Percentiles rank a stretch among this genome's conserved stretches.
Conservation (phyloP, 1,140 invertebrate species). For the Lasaia peninsularis region DNA sequence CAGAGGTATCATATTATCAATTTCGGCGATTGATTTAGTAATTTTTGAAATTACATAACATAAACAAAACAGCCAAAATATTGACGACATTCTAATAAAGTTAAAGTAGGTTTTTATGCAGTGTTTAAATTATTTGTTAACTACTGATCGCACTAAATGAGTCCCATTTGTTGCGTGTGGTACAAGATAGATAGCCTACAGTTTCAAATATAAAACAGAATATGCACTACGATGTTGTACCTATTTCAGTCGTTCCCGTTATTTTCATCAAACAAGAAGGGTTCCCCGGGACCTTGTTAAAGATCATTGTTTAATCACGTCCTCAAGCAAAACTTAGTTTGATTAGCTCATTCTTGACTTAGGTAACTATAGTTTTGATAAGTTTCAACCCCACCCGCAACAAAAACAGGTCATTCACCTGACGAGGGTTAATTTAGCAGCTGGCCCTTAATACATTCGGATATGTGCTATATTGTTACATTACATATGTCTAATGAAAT, state of each 20-base stretch:
- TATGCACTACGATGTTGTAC: background rate
- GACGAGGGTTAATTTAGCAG: background rate
- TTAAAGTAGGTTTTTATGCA: no score
- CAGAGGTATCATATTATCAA: no score
- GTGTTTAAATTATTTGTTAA: no score
- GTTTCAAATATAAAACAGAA: no score
- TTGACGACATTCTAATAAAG: no score
- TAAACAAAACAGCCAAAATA: no score
- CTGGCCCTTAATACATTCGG: background rate
- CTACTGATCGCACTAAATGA: no score
- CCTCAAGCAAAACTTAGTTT: background rate
- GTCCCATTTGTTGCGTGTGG: no score
- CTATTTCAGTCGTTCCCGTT: background rate
- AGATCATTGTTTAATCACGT: background rate
- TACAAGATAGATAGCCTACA: no score
- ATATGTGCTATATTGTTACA: background rate
- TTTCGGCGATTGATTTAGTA: no score
- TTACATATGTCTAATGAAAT: background rate
- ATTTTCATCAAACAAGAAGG: no score
- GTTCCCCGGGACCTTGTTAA: background rate
- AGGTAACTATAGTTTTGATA: background rate
- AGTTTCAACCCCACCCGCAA: background rate
- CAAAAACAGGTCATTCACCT: background rate
- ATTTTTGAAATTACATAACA: no score
- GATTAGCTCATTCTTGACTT: slow-evolving; percentile 4